These are phyloP conservation scores for Drosophila navojoa DNA, from an alignment of 1,140 invertebrate species.

Conservation along the genomic window DNA sequence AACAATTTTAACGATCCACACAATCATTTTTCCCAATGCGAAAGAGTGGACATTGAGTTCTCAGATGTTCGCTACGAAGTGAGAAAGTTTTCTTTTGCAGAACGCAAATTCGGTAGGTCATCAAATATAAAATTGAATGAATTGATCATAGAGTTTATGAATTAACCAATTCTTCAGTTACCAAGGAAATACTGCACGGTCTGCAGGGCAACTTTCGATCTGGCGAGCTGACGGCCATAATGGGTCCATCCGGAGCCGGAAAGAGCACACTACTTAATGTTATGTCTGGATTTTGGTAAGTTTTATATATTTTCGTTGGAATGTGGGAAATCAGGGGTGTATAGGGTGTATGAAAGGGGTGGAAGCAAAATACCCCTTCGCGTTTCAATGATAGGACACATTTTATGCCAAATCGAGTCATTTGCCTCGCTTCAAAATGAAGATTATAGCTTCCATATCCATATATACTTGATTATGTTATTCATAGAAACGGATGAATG, in stretches of 20 bases:
- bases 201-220: conserved; percentile 86
- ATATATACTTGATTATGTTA: no score
- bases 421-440: background rate
- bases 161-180: conserved; percentile 71
- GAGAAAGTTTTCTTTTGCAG: conserved; percentile 81
- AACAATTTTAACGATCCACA: conserved; percentile 63
- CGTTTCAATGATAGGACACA: no score
- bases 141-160: no score
- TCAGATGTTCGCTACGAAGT: conserved; percentile 87
- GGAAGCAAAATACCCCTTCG: no score
- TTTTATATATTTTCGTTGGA: background rate
- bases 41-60: conserved; percentile 88
- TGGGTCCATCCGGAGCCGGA: conserved; percentile 91
- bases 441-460: no score
- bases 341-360: no score
- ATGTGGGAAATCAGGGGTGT: no score
- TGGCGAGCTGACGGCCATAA: conserved; percentile 89
- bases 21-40: conserved; percentile 75
- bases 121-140: no score
- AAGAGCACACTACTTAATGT: conserved; percentile 90
- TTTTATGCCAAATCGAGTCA: no score
- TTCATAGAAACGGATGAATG: no score
- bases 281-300: conserved; percentile 86
- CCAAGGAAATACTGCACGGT: conserved; percentile 87
- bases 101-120: conserved; percentile 77